phyloP scores from a whole-genome alignment of 2,113 vertebrate species.

The Paramormyrops kingsleyae region DNA sequence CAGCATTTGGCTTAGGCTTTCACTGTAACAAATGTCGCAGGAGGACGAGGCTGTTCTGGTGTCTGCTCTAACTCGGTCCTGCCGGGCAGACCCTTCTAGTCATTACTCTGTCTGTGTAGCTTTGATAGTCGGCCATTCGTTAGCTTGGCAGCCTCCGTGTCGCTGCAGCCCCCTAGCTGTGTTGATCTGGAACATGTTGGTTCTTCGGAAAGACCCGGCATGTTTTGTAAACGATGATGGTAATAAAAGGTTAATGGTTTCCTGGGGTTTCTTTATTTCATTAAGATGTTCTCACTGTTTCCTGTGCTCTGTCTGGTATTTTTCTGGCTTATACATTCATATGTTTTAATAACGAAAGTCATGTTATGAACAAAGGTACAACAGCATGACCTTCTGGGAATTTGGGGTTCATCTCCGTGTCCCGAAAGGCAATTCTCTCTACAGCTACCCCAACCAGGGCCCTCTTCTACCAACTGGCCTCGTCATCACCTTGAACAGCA shows the following conservation, averaged over 20 bases:
- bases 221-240: slow-evolving; percentile 29
- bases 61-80: background rate
- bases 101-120: slow-evolving; percentile 21
- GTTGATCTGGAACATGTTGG: slow-evolving; percentile 47
- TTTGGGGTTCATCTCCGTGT: background rate
- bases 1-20: background rate
- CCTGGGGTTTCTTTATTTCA: background rate
- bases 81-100: background rate
- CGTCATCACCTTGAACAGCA: background rate
- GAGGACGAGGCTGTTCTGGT: slow-evolving; percentile 31
- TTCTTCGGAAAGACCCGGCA: slow-evolving; percentile 53
- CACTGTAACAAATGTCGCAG: slow-evolving; percentile 31
- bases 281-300: background rate
- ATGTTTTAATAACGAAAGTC: background rate
- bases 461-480: background rate
- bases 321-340: background rate
- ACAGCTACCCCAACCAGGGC: background rate
- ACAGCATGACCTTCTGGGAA: background rate
- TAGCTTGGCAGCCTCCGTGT: slow-evolving; percentile 36
- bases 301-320: background rate
- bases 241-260: slow-evolving; percentile 58
- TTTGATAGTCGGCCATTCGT: slow-evolving; percentile 40
- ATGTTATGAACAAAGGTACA: background rate
- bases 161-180: slow-evolving; percentile 44
- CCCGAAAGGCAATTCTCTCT: background rate